These are phyloP conservation scores for Acronicta alni DNA, from an alignment of 2,888 invertebrate genomes.

Conservation along the genomic window DNA sequence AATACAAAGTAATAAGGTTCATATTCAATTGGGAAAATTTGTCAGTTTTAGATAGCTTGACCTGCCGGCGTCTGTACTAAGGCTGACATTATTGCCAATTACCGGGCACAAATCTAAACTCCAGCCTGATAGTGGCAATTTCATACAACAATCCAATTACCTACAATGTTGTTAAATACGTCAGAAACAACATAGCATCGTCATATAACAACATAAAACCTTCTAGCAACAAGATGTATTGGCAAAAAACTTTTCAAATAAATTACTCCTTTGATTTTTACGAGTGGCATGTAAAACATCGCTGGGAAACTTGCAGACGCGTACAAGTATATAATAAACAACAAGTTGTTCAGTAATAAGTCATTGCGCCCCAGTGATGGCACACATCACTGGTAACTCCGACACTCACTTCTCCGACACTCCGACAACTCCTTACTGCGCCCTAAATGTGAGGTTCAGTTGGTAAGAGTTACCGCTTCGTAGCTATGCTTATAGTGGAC, in stretches of 20 bases:
- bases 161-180: too few relatives aligned
- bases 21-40: too few relatives aligned
- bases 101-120: too few relatives aligned
- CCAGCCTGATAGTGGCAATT: too few relatives aligned
- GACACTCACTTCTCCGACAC: too few relatives aligned
- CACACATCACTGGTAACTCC: background rate
- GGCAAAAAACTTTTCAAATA: constrained; percentile 19
- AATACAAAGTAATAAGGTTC: too few relatives aligned
- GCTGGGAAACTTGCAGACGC: background rate
- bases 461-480: background rate
- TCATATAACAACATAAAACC: background rate
- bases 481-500: background rate
- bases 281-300: background rate
- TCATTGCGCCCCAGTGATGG: constrained; percentile 1
- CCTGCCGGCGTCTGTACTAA: too few relatives aligned
- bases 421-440: too few relatives aligned
- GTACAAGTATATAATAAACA: constrained; percentile 17
- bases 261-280: constrained; percentile 2
- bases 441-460: constrained; percentile 3
- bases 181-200: too few relatives aligned
- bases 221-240: background rate
- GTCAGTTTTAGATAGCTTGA: too few relatives aligned
- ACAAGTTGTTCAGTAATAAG: constrained; percentile 6
- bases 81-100: too few relatives aligned
- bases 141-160: too few relatives aligned